Evolutionary conservation across 2,113 vertebrate genomes (phyloP).

Genomic region (Hippocampus zosterae): DNA sequence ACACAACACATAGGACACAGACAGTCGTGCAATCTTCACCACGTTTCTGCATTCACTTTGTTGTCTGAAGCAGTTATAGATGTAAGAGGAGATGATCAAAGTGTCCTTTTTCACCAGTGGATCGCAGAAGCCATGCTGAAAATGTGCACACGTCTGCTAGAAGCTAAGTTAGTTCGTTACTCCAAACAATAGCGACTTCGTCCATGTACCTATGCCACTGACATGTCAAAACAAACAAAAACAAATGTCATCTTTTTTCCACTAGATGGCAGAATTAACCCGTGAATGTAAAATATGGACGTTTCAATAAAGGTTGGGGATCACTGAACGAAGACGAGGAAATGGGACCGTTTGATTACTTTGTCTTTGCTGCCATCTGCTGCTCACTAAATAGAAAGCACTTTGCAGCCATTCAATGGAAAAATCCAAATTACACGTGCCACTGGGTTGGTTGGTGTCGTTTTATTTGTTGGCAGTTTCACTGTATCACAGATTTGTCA

Average conservation of each 20-base stretch:
- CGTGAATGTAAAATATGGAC: neutral
- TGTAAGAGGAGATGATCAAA: too few relatives aligned
- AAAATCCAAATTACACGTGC: neutral
- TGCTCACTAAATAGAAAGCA: constrained; percentile 13
- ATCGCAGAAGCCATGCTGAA: too few relatives aligned
- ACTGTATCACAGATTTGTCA: too few relatives aligned
- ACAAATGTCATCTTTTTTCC: neutral
- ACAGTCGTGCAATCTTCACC: too few relatives aligned
- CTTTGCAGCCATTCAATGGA: constrained; percentile 3
- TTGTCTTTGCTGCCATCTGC: constrained; percentile 27
- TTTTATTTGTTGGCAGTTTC: too few relatives aligned
- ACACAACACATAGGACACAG: too few relatives aligned
- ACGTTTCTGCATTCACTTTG: too few relatives aligned
- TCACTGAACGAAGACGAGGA: neutral
- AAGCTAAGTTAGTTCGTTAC: neutral
- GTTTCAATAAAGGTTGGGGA: neutral
- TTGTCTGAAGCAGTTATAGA: too few relatives aligned
- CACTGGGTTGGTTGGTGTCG: too few relatives aligned
- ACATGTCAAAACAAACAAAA: neutral
- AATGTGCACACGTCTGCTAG: too few relatives aligned
- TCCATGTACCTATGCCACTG: neutral
- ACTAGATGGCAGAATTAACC: neutral
- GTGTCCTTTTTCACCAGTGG: too few relatives aligned
- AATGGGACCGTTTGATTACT: neutral
- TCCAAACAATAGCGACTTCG: neutral